These are phyloP conservation scores for Cremastobaeus sp. DNA, from an alignment of 2,888 invertebrate species.

Conservation along the genomic window DNA sequence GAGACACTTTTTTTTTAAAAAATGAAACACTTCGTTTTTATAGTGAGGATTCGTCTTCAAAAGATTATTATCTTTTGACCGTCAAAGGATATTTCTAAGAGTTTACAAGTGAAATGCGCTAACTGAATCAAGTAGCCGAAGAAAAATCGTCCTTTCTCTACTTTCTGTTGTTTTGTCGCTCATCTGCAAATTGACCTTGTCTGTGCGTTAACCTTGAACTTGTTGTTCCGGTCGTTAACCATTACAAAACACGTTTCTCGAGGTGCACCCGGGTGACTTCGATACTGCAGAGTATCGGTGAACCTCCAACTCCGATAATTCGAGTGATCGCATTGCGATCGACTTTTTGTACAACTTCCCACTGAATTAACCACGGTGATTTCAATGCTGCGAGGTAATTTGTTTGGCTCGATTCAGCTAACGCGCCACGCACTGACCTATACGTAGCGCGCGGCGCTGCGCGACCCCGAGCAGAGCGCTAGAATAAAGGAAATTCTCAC, in stretches of 20 bases:
- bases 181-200: too few relatives aligned
- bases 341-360: conserved; percentile 2
- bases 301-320: conserved; percentile 22
- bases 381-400: neutral
- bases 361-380: conserved; percentile 9
- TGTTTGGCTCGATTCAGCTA: neutral
- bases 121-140: too few relatives aligned
- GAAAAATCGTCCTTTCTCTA: too few relatives aligned
- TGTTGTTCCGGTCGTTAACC: conserved; percentile 44
- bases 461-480: neutral
- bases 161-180: too few relatives aligned
- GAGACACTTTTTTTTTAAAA: too few relatives aligned
- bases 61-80: too few relatives aligned
- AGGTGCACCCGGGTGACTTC: too few relatives aligned
- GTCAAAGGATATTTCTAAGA: too few relatives aligned
- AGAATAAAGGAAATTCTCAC: conserved; percentile 53
- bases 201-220: conserved; percentile 38
- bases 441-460: conserved; percentile 9
- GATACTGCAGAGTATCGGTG: neutral
- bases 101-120: too few relatives aligned
- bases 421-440: conserved; percentile 35
- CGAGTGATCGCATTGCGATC: too few relatives aligned
- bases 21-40: too few relatives aligned
- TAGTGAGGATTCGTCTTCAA: too few relatives aligned
- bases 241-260: conserved; percentile 16